These are phyloP conservation scores for Lomographa bimaculata DNA, from an alignment of 2,888 invertebrate species.

Conservation along the genomic window DNA sequence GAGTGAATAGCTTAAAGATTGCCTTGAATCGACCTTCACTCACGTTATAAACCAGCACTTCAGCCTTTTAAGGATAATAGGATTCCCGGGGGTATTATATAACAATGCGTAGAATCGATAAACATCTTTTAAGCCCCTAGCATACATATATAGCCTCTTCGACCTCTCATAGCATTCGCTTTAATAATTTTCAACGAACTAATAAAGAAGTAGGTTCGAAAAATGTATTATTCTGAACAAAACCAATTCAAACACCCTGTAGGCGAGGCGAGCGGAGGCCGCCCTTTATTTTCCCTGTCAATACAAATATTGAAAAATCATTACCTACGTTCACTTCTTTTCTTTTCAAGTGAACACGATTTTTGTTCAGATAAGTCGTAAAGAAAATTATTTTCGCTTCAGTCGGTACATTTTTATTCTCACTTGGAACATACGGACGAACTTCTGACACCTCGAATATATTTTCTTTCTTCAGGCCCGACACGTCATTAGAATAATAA, in stretches of 20 bases:
- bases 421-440: slow-evolving; percentile 36
- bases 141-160: slow-evolving; percentile 23
- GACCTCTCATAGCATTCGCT: slow-evolving; percentile 7
- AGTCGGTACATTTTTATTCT: slow-evolving; percentile 50
- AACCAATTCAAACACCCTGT: slow-evolving; percentile 40
- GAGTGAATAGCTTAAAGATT: slow-evolving; percentile 43
- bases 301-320: slow-evolving; percentile 66
- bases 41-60: slow-evolving; percentile 40
- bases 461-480: slow-evolving; percentile 15
- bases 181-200: slow-evolving; percentile 30
- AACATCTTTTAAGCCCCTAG: slow-evolving; percentile 20
- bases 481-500: slow-evolving; percentile 10
- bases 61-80: slow-evolving; percentile 29
- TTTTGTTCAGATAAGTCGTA: slow-evolving; percentile 51
- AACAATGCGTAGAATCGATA: slow-evolving; percentile 26
- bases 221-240: slow-evolving; percentile 30
- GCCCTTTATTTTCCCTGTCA: slow-evolving; percentile 57
- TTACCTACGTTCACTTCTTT: slow-evolving; percentile 56
- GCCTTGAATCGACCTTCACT: slow-evolving; percentile 37
- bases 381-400: slow-evolving; percentile 57
- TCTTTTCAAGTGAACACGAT: slow-evolving; percentile 54
- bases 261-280: slow-evolving; percentile 38
- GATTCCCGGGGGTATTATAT: slow-evolving; percentile 22
- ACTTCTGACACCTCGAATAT: slow-evolving; percentile 14
- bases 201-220: slow-evolving; percentile 31